These are phyloP conservation scores for Mythimna impura DNA, from an alignment of 2,888 invertebrate genomes.

Conservation along the genomic window DNA sequence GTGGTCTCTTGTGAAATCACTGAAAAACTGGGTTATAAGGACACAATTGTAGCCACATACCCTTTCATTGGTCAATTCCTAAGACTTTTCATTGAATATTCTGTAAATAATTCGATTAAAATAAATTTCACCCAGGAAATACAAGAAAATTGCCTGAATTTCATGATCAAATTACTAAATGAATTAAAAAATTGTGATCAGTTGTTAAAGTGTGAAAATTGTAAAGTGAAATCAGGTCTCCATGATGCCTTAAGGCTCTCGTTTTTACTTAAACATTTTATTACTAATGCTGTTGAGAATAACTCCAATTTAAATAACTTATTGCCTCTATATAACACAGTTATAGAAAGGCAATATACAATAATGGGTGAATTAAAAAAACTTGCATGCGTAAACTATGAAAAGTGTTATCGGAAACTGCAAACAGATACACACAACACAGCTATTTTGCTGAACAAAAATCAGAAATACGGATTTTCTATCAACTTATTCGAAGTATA, in stretches of 20 bases:
- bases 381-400: conserved; percentile 75
- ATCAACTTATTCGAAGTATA: conserved; percentile 81
- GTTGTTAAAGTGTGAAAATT: conserved; percentile 82
- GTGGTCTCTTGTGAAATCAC: conserved; percentile 72
- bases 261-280: conserved; percentile 76
- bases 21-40: conserved; percentile 74
- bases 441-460: conserved; percentile 79
- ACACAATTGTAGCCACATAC: conserved; percentile 73
- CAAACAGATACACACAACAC: conserved; percentile 84
- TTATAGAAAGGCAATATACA: conserved; percentile 74
- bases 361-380: conserved; percentile 72
- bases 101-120: conserved; percentile 59
- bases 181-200: conserved; percentile 73
- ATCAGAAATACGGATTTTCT: conserved; percentile 75
- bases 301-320: conserved; percentile 66
- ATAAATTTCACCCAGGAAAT: conserved; percentile 61
- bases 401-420: conserved; percentile 78
- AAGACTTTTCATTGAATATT: conserved; percentile 78
- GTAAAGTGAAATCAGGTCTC: conserved; percentile 74
- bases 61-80: conserved; percentile 80
- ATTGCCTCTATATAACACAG: conserved; percentile 62
- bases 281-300: conserved; percentile 67
- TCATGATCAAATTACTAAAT: conserved; percentile 74
- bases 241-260: conserved; percentile 82
- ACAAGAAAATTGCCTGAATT: conserved; percentile 73